Conservation (phyloP, 1,140 invertebrate genomes). For the Argopecten irradians region DNA sequence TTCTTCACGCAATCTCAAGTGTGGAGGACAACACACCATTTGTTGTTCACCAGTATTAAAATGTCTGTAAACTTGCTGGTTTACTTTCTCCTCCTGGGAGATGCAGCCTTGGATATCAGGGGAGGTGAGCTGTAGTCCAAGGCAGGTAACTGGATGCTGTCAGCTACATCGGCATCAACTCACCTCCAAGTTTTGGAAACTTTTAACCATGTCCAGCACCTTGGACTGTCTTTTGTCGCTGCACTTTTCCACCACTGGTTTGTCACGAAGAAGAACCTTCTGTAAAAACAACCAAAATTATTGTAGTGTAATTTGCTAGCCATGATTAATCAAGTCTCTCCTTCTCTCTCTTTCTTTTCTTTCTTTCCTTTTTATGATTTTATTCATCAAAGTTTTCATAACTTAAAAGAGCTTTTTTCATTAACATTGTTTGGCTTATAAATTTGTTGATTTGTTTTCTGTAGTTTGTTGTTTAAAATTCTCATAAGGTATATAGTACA, state of each 20-base stretch:
- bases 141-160: too few species aligned
- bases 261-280: background rate
- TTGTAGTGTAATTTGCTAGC: too few species aligned
- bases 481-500: too few species aligned
- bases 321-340: too few species aligned
- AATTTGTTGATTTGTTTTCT: too few species aligned
- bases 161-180: slow-evolving; percentile 39
- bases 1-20: background rate
- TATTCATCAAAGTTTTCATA: too few species aligned
- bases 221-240: slow-evolving; percentile 57
- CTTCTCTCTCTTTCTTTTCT: too few species aligned
- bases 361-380: too few species aligned
- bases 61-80: too few species aligned
- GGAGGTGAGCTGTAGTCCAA: background rate
- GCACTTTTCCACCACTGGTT: slow-evolving; percentile 44
- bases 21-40: background rate
- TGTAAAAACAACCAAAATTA: background rate
- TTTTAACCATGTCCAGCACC: slow-evolving; percentile 71
- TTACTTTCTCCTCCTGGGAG: background rate
- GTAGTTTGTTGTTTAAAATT: too few species aligned
- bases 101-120: background rate
- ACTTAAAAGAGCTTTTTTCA: too few species aligned
- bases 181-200: slow-evolving; percentile 68
- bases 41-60: background rate
- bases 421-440: too few species aligned